A percentile compares a stretch with the other conserved stretches of the same genome.
Conservation (phyloP, 2,113 vertebrate genomes). For the Lipophrys pholis region DNA sequence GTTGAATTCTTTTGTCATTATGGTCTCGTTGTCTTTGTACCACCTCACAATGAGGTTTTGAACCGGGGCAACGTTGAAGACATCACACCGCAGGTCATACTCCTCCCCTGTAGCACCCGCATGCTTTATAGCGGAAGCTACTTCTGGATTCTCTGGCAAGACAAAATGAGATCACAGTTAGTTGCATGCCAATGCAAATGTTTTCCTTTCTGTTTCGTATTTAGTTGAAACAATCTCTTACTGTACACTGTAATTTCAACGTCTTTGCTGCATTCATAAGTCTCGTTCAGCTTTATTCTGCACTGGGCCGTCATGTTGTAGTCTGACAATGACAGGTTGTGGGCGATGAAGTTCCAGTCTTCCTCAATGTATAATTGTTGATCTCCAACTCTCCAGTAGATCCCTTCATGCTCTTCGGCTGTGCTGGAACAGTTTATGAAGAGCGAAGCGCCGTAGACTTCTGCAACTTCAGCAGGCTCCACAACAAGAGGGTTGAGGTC, state of each 20-base stretch:
- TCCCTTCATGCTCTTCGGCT: rapidly evolving
- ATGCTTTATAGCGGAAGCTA: rapidly evolving
- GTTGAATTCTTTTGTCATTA: rapidly evolving
- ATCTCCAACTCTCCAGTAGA: conserved; percentile 31
- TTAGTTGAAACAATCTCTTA: conserved; percentile 55
- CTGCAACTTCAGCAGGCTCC: conserved; percentile 31
- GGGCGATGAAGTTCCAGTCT: rapidly evolving
- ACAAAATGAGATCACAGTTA: neutral
- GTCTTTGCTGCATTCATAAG: conserved; percentile 2
- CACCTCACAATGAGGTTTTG: conserved; percentile 59
- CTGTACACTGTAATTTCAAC: conserved; percentile 61
- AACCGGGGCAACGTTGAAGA: conserved; percentile 56
- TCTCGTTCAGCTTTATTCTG: neutral
- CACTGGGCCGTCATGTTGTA: conserved; percentile 51
- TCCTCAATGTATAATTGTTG: rapidly evolving
- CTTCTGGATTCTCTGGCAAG: conserved; percentile 65
- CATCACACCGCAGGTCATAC: conserved; percentile 73
- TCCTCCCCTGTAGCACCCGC: conserved; percentile 3
- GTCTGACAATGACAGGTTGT: neutral
- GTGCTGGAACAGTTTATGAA: conserved; percentile 46
- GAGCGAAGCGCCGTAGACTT: conserved; percentile 1
- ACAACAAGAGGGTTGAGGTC: neutral
- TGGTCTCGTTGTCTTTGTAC: conserved; percentile 5
- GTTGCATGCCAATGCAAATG: neutral
- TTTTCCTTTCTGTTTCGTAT: neutral